These are phyloP conservation scores for Philotrypesis tridentata DNA, from an alignment of 1,140 invertebrate species.

Conservation along the genomic window DNA sequence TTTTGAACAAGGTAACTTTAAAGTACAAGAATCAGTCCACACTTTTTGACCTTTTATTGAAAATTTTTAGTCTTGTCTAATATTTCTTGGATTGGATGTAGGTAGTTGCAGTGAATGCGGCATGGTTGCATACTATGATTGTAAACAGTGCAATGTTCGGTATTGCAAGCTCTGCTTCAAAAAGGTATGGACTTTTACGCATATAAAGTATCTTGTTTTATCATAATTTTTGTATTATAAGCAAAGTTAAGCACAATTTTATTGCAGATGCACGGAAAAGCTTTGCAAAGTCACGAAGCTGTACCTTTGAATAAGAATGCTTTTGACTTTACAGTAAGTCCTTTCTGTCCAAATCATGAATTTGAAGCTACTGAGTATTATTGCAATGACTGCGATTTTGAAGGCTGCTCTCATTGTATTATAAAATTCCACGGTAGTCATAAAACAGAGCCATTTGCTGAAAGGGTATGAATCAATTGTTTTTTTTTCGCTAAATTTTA, in stretches of 20 bases:
- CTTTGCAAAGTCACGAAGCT: constrained; percentile 57
- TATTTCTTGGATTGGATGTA: constrained; percentile 50
- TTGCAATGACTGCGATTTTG: constrained; percentile 64
- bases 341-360: constrained; percentile 50
- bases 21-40: not conserved
- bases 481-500: not conserved
- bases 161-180: constrained; percentile 61
- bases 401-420: constrained; percentile 66
- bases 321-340: constrained; percentile 39
- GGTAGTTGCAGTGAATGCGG: constrained; percentile 63
- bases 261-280: constrained; percentile 59
- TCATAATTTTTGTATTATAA: not conserved
- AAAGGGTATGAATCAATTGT: constrained; percentile 52
- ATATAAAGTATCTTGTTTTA: not conserved
- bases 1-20: constrained; percentile 48
- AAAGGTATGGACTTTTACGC: constrained; percentile 57
- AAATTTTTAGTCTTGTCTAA: constrained; percentile 4
- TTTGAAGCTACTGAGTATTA: constrained; percentile 58
- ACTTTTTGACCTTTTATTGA: not conserved
- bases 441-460: constrained; percentile 18
- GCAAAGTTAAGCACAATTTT: not conserved
- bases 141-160: constrained; percentile 57
- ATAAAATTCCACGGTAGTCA: constrained; percentile 64
- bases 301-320: constrained; percentile 23
- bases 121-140: constrained; percentile 52